Percentiles rank a stretch among this genome's conserved stretches.
Evolutionary conservation across 2,113 vertebrate genomes (phyloP).

Genomic region (Heterotilapia buettikoferi): DNA sequence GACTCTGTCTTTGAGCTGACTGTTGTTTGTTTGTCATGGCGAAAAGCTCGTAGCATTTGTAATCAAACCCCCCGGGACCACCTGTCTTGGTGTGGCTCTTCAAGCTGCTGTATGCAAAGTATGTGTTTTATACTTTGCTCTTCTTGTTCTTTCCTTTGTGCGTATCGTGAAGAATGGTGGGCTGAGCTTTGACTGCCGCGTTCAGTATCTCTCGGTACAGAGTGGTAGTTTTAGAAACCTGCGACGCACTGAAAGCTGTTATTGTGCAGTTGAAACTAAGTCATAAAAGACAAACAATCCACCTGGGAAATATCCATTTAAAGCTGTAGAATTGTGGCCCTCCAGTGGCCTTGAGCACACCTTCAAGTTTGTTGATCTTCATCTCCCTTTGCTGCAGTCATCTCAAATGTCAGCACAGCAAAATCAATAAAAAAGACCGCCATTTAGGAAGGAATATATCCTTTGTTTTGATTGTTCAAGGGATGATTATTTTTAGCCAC

Average conservation of each 20-base stretch:
- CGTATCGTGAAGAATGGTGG: background rate
- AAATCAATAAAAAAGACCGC: conserved; percentile 34
- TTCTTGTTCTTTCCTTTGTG: conserved; percentile 1
- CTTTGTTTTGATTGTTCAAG: conserved; percentile 28
- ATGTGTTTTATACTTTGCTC: conserved; percentile 18
- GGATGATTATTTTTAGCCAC: conserved; percentile 30
- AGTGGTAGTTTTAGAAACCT: background rate
- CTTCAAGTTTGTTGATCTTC: conserved; percentile 45
- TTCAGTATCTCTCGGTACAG: background rate
- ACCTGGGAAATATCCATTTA: conserved; percentile 58
- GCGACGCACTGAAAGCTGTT: conserved; percentile 18
- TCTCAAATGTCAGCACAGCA: conserved; percentile 47
- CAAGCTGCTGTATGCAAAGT: conserved; percentile 30
- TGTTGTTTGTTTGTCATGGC: conserved; percentile 61
- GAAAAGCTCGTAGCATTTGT: conserved; percentile 40
- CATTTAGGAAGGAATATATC: conserved; percentile 17
- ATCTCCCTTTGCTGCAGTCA: conserved; percentile 29
- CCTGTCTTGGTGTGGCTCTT: conserved; percentile 53
- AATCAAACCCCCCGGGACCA: conserved; percentile 40
- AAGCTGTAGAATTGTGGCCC: conserved; percentile 13
- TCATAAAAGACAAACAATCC: conserved; percentile 35
- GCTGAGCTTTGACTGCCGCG: background rate
- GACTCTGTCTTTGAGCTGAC: conserved; percentile 43
- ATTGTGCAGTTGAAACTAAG: conserved; percentile 18
- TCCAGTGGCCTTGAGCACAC: conserved; percentile 31